Percentiles rank a stretch among this genome's conserved stretches.
phyloP scores from a whole-genome alignment of 2,888 invertebrate genomes.

The Amblyjoppa proteus region DNA sequence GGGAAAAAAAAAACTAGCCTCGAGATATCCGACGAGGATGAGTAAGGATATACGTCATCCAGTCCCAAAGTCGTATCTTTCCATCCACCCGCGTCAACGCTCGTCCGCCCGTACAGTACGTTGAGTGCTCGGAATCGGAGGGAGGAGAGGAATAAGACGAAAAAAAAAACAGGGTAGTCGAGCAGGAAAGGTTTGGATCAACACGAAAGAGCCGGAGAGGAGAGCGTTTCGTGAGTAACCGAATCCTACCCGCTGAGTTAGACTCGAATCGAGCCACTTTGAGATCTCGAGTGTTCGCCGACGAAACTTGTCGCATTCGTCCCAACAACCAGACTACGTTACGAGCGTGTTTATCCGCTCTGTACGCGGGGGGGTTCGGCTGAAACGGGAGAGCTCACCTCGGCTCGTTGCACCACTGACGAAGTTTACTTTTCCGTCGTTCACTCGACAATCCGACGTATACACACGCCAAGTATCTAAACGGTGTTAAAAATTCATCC shows the following conservation, averaged over 20 bases:
- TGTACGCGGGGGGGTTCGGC: neutral
- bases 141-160: neutral
- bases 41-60: constrained; percentile 42
- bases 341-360: constrained; percentile 53
- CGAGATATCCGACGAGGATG: constrained; percentile 35
- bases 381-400: constrained; percentile 23
- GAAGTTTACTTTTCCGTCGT: constrained; percentile 34
- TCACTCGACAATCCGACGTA: constrained; percentile 28
- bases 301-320: constrained; percentile 45
- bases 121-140: neutral
- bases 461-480: neutral
- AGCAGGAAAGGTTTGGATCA: constrained; percentile 28
- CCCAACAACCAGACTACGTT: constrained; percentile 38
- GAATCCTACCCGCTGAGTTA: constrained; percentile 45
- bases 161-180: constrained; percentile 18
- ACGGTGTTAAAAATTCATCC: constrained; percentile 4
- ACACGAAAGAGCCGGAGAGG: constrained; percentile 30
- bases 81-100: neutral
- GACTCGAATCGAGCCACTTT: constrained; percentile 55
- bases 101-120: neutral
- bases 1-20: constrained; percentile 11
- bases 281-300: constrained; percentile 49
- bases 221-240: constrained; percentile 31
- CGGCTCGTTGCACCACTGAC: constrained; percentile 35
- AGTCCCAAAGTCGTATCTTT: constrained; percentile 5